Conservation (phyloP, 1,140 invertebrate genomes). For the Eurytemora carolleeae region DNA sequence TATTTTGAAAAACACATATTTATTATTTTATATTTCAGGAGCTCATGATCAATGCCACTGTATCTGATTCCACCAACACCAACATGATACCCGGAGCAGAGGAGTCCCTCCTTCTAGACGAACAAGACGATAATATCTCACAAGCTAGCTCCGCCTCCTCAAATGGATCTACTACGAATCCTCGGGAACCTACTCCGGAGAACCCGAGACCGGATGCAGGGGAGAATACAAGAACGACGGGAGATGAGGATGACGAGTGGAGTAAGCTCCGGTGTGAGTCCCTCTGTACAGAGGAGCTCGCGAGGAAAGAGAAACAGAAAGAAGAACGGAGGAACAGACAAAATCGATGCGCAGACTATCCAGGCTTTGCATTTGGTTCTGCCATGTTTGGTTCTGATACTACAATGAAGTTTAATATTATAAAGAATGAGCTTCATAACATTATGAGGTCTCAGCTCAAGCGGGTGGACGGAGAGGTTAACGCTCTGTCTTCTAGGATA, state of each 20-base stretch:
- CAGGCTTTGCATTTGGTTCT: slow-evolving; percentile 64
- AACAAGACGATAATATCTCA: background rate
- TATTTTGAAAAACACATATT: too few relatives aligned
- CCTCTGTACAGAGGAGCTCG: slow-evolving; percentile 59
- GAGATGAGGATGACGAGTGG: background rate
- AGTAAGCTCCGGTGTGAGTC: slow-evolving; percentile 59
- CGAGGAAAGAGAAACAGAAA: slow-evolving; percentile 46
- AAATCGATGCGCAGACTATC: slow-evolving; percentile 44
- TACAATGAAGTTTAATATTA: slow-evolving; percentile 90
- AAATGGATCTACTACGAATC: background rate
- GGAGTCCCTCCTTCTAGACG: background rate
- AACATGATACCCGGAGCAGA: background rate
- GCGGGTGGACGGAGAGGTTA: slow-evolving; percentile 40
- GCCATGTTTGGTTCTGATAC: slow-evolving; percentile 87
- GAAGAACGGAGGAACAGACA: slow-evolving; percentile 25
- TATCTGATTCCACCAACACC: background rate
- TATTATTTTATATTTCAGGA: background rate
- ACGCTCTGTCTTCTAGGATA: slow-evolving; percentile 5
- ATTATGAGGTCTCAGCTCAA: slow-evolving; percentile 84
- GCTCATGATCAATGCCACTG: background rate
- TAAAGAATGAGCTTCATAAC: slow-evolving; percentile 88
- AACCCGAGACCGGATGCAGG: background rate
- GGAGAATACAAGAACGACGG: background rate
- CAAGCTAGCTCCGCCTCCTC: background rate
- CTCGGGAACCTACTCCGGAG: background rate